A percentile compares a stretch with the other conserved stretches of the same genome.
Conservation (phyloP, 2,888 invertebrate genomes). For the Drosophila meridionalis region DNA sequence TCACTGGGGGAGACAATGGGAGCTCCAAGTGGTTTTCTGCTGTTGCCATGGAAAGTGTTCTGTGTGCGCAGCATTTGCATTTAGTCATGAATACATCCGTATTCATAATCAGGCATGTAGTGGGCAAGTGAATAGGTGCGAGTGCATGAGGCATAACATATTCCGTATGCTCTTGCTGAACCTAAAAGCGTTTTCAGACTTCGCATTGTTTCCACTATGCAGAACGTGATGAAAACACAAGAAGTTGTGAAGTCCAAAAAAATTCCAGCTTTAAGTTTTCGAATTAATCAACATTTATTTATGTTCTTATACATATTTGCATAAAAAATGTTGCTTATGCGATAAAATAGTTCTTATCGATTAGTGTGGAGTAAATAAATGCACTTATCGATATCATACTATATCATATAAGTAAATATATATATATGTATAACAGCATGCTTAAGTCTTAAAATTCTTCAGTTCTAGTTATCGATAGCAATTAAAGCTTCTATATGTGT, state of each 20-base stretch:
- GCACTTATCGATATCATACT: neutral
- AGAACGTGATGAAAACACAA: neutral
- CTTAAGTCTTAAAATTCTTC: neutral
- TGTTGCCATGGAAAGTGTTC: constrained; percentile 25
- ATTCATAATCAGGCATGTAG: neutral
- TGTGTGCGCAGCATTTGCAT: constrained; percentile 8
- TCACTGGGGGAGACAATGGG: constrained; percentile 51
- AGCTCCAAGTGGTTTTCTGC: constrained; percentile 41
- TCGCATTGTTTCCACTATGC: neutral
- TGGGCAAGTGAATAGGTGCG: constrained; percentile 2
- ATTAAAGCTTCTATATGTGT: neutral
- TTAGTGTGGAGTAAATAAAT: too few relatives aligned
- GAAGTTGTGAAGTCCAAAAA: neutral
- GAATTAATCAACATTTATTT: neutral
- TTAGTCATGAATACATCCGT: constrained; percentile 9
- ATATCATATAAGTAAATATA: neutral
- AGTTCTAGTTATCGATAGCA: neutral
- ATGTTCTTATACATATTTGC: neutral
- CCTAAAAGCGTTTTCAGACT: neutral
- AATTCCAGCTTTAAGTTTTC: neutral
- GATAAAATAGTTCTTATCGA: neutral
- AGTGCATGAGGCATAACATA: neutral
- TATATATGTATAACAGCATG: neutral
- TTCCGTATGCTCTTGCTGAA: neutral
- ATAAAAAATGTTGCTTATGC: neutral